phyloP scores from a whole-genome alignment of 2,888 invertebrate species.

The Polydesmus complanatus region DNA sequence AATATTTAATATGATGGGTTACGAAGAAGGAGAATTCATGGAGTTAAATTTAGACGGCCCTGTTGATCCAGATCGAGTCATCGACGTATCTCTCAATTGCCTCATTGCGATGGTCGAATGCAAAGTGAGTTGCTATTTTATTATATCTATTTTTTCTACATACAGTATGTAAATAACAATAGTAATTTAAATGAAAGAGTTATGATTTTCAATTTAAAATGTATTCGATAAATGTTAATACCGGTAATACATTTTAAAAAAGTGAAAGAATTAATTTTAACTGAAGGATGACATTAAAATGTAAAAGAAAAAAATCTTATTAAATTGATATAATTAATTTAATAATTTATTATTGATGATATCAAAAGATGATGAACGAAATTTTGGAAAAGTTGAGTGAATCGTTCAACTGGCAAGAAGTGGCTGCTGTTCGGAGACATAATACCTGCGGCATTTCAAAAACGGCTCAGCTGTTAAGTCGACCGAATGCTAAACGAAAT shows the following conservation, averaged over 20 bases:
- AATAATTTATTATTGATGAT: no score
- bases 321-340: no score
- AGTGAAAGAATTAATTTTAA: no score
- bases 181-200: no score
- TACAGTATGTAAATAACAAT: no score
- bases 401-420: slow-evolving; percentile 1
- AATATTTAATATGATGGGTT: slow-evolving; percentile 70
- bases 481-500: background rate
- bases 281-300: no score
- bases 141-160: background rate
- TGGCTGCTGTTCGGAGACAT: slow-evolving; percentile 12
- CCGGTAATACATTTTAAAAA: no score
- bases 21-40: slow-evolving; percentile 36
- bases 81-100: slow-evolving; percentile 65
- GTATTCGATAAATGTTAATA: no score
- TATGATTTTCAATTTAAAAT: no score
- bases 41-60: slow-evolving; percentile 43
- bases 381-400: slow-evolving; percentile 9
- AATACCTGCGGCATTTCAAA: slow-evolving; percentile 4
- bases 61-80: slow-evolving; percentile 65
- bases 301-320: no score
- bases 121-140: slow-evolving; percentile 45
- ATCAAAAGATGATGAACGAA: slow-evolving; percentile 11
- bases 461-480: background rate
- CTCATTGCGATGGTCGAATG: slow-evolving; percentile 77